Percentiles rank a stretch among this genome's conserved stretches.
These are phyloP conservation scores for Neogobius melanostomus DNA, from an alignment of 2,113 vertebrate species.

Conservation along the genomic window DNA sequence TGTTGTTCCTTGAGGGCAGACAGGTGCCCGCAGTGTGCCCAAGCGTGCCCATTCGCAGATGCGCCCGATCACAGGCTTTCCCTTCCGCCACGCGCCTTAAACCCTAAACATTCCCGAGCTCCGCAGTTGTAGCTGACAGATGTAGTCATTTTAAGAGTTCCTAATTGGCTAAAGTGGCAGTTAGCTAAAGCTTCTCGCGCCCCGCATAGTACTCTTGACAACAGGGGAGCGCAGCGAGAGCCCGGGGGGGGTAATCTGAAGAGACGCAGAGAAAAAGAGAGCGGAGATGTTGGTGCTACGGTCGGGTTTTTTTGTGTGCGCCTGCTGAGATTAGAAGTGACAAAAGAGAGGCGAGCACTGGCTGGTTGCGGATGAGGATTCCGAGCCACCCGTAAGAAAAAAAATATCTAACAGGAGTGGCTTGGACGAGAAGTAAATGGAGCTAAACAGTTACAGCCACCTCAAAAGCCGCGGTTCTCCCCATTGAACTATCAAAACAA, in stretches of 20 bases:
- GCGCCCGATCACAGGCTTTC: constrained; percentile 24
- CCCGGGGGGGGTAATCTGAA: constrained; percentile 28
- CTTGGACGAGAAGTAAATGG: background rate
- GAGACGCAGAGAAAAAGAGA: constrained; percentile 22
- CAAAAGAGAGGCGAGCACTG: background rate
- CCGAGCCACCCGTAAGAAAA: background rate
- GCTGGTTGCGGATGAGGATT: background rate
- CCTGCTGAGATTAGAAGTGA: background rate
- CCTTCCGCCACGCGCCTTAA: background rate
- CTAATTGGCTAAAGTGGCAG: constrained; percentile 51
- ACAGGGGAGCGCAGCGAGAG: constrained; percentile 9
- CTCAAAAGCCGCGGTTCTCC: no score
- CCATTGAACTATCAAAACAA: no score
- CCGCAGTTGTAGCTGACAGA: constrained; percentile 32
- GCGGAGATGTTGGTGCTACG: background rate
- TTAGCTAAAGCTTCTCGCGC: constrained; percentile 56
- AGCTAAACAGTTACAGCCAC: no score
- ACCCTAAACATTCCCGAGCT: constrained; percentile 18
- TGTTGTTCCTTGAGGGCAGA: constrained; percentile 39
- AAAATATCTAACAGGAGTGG: background rate
- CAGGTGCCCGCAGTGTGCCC: constrained; percentile 46
- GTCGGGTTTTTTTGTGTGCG: background rate
- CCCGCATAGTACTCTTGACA: constrained; percentile 34
- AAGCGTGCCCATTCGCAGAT: constrained; percentile 34
- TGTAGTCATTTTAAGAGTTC: constrained; percentile 26